A percentile compares a stretch with the other conserved stretches of the same genome.
These are phyloP conservation scores for Ochotona curzoniae DNA, from an alignment of 2,113 vertebrate genomes.

Conservation along the genomic window DNA sequence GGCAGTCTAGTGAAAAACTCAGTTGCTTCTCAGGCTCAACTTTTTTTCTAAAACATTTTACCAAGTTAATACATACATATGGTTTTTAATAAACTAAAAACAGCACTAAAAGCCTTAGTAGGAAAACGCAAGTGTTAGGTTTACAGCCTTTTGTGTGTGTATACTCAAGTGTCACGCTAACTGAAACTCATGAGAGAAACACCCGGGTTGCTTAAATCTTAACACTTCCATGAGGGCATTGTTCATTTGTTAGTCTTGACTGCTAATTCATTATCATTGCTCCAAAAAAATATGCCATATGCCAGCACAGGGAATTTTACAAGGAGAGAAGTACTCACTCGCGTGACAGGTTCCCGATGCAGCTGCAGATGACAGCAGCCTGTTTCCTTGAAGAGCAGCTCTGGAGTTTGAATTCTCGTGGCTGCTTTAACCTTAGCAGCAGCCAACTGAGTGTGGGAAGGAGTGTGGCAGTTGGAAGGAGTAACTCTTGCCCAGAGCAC, in stretches of 20 bases:
- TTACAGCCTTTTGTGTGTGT: background rate
- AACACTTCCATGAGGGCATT: background rate
- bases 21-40: background rate
- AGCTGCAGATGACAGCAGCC: background rate
- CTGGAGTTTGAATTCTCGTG: background rate
- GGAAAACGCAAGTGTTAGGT: background rate
- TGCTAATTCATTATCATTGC: background rate
- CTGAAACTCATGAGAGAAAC: background rate
- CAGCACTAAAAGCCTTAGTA: background rate
- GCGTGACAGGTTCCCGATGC: background rate
- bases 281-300: background rate
- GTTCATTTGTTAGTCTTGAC: background rate
- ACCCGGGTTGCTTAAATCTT: background rate
- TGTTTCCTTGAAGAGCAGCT: background rate
- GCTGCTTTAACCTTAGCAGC: background rate
- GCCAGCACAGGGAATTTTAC: slow-evolving; percentile 14
- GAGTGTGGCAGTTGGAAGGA: background rate
- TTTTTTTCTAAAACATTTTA: slow-evolving; percentile 18
- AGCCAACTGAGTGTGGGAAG: background rate
- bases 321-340: slow-evolving; percentile 58
- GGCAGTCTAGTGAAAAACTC: slow-evolving; percentile 2
- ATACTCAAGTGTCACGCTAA: background rate
- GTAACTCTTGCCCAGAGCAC: background rate
- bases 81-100: slow-evolving; percentile 23
- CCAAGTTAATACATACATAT: background rate